Conservation (phyloP, 2,113 vertebrate genomes). For the Gadus chalcogrammus region DNA sequence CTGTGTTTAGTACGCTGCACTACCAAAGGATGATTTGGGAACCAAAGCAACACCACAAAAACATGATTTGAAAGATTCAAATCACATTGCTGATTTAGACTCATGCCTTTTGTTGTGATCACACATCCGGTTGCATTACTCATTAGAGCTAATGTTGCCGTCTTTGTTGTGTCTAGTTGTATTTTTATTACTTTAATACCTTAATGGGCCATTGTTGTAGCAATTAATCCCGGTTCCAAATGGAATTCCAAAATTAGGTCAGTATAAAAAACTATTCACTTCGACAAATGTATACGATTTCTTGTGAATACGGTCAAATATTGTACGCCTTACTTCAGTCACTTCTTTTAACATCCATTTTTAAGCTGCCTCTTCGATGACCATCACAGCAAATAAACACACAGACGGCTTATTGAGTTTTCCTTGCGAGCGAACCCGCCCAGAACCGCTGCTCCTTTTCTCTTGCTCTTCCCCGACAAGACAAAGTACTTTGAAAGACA, state of each 20-base stretch:
- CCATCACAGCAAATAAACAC: too few species aligned
- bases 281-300: too few species aligned
- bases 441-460: not conserved
- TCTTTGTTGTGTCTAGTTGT: not conserved
- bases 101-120: not conserved
- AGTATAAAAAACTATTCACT: too few species aligned
- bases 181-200: too few species aligned
- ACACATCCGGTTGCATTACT: not conserved
- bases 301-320: too few species aligned
- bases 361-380: too few species aligned
- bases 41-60: not conserved
- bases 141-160: not conserved
- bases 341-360: too few species aligned
- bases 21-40: slow-evolving; percentile 68
- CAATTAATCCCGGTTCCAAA: not conserved
- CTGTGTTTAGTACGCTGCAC: slow-evolving; percentile 41
- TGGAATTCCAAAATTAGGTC: not conserved
- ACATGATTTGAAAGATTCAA: slow-evolving; percentile 16
- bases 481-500: not conserved
- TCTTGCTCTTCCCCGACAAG: too few species aligned
- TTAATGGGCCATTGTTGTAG: too few species aligned
- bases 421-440: too few species aligned
- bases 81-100: slow-evolving; percentile 8
- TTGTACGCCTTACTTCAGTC: too few species aligned
- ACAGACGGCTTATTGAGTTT: too few species aligned